A percentile compares a stretch with the other conserved stretches of the same genome.
phyloP scores from a whole-genome alignment of 2,888 invertebrate genomes.

The Diachrysia chrysitis region DNA sequence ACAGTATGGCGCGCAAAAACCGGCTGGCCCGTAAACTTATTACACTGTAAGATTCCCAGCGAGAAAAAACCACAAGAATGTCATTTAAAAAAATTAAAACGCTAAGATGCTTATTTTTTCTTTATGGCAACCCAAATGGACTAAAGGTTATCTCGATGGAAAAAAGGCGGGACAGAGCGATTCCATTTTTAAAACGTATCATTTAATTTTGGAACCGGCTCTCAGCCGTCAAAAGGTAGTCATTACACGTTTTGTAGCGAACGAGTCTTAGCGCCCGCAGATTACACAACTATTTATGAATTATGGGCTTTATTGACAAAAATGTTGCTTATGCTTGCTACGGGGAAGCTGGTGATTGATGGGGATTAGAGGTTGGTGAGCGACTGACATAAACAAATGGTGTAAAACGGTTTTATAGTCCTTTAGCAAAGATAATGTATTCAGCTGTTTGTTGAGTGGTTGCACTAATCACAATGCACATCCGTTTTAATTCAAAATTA shows the following conservation, averaged over 20 bases:
- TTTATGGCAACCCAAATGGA: constrained; percentile 86
- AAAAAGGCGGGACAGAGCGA: constrained; percentile 88
- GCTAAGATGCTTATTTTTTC: constrained; percentile 84
- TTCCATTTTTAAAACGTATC: constrained; percentile 89
- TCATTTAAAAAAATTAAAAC: constrained; percentile 89
- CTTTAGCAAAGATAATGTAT: neutral
- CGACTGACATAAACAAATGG: constrained; percentile 30
- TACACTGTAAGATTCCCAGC: constrained; percentile 83
- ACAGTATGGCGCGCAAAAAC: constrained; percentile 80
- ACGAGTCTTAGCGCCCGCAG: constrained; percentile 82
- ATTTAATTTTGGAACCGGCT: constrained; percentile 89
- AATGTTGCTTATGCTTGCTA: constrained; percentile 49
- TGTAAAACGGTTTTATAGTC: neutral
- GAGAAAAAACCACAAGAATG: constrained; percentile 88
- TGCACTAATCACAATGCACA: neutral
- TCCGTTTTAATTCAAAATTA: too few relatives aligned
- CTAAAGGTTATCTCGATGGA: constrained; percentile 88
- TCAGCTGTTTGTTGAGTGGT: constrained; percentile 4
- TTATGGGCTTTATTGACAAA: constrained; percentile 67
- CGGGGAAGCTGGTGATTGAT: constrained; percentile 51
- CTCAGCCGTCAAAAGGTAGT: constrained; percentile 89
- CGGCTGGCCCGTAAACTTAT: constrained; percentile 78
- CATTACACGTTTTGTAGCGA: constrained; percentile 87
- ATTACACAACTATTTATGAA: constrained; percentile 76
- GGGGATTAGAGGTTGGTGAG: constrained; percentile 25